Base-by-base conservation (phyloP, 2,113 vertebrate species). In the Sapajus apella region DNA sequence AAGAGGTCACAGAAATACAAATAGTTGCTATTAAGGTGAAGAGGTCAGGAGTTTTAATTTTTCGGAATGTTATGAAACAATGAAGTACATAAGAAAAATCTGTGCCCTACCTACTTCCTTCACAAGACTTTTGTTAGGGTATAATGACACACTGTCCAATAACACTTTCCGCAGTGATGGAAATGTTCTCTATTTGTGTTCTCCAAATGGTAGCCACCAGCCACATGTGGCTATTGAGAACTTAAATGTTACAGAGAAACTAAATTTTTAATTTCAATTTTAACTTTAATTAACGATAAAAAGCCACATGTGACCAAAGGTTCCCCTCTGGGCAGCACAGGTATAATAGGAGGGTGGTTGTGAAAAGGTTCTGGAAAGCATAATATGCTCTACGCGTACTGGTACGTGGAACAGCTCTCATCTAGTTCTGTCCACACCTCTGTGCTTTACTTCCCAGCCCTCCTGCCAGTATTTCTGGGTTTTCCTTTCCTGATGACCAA, bases 51-150 rank as follows among this genome's bases (percentile, higher is more conserved):
- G 14, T 56, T 91, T 68, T 61, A 43, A 94, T 47, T 88, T 86
- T 77, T 17, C 64, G 27, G 45, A 79, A 23, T 52, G 25, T 52
- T 84, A 85, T 50, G 40, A 81, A 94, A 92, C 66, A 87, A 37
- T 35, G 21, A 52, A 40, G 61, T 61, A 61, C 61, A 86, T 90
- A 96, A 96, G 43, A 84, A 95, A 96, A 92, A 90, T 52, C 27
- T 66, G 73, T 27, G 30, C 30, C 35, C 50, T 76, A 16, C 30
- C 55, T 30, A 80, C n/a, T 89, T 80, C 68, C 45, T 77, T 93
- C 47, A 68, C 27, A 35, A 89, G 45, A 70, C 73, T 72, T 91
- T 5, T 85, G 32, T 66, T 23, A 66, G 25, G 21, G 30, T 56
- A 50, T 8, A 80, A 79, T 58, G 58, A 76, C 90, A n/a, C 30